phyloP scores from a whole-genome alignment of 2,797 vertebrate genomes.

The Taenioides sp. region DNA sequence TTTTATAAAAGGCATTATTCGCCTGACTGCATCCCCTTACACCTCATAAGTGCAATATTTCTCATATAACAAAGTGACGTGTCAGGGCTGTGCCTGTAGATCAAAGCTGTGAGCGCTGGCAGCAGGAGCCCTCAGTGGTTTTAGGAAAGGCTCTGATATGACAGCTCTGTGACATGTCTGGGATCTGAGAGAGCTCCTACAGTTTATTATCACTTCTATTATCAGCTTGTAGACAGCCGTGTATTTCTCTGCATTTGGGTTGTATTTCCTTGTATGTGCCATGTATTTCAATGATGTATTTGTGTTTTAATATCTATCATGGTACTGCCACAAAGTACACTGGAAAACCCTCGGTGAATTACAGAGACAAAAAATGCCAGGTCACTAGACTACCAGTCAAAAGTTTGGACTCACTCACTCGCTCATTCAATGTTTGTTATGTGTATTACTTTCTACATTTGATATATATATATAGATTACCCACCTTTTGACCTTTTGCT shows the following conservation, averaged over 20 bases:
- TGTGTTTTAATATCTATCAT: background rate
- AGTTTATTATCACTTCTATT: slow-evolving; percentile 39
- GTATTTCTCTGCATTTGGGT: background rate
- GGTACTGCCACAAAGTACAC: too few relatives aligned
- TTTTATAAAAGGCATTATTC: background rate
- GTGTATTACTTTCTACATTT: too few relatives aligned
- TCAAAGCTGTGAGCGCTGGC: slow-evolving; percentile 37
- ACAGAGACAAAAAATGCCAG: background rate
- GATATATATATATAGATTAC: too few relatives aligned
- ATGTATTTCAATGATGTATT: background rate
- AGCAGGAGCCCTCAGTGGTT: slow-evolving; percentile 37
- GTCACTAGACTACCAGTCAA: background rate
- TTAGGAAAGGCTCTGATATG: slow-evolving; percentile 46
- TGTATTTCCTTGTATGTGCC: background rate
- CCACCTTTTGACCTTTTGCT: too few relatives aligned
- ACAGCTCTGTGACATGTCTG: slow-evolving; percentile 39
- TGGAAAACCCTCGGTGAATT: too few relatives aligned
- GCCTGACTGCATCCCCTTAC: background rate
- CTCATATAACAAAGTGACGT: slow-evolving; percentile 19
- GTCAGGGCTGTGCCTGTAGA: slow-evolving; percentile 29
- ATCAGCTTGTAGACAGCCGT: slow-evolving; percentile 5
- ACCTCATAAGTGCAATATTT: slow-evolving; percentile 18
- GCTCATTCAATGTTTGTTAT: too few relatives aligned
- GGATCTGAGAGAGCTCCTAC: slow-evolving; percentile 31
- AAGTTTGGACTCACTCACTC: too few relatives aligned